Evolutionary conservation across 2,113 vertebrate species (phyloP).

Genomic region (Oreochromis spilurus): DNA sequence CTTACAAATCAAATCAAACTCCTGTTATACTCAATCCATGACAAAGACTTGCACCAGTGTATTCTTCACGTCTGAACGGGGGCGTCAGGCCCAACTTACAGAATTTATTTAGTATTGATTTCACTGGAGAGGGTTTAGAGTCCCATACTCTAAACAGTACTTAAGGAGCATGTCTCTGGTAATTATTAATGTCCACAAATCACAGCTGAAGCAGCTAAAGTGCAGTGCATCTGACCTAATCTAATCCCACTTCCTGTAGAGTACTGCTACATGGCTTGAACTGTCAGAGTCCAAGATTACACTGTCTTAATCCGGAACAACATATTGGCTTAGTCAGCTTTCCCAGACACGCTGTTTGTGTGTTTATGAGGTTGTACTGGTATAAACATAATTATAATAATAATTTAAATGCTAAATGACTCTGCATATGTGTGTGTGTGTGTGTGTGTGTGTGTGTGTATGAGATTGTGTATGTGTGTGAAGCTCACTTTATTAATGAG

Average conservation of each 20-base stretch:
- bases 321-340: slow-evolving; percentile 62
- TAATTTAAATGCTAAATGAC: background rate
- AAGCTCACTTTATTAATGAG: background rate
- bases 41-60: background rate
- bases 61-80: background rate
- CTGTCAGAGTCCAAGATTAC: slow-evolving; percentile 60
- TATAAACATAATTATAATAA: slow-evolving; percentile 11
- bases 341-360: slow-evolving; percentile 27
- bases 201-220: slow-evolving; percentile 14
- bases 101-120: slow-evolving; percentile 37
- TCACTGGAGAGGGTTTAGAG: background rate
- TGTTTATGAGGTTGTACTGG: background rate
- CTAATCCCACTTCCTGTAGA: slow-evolving; percentile 56
- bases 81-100: background rate
- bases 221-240: slow-evolving; percentile 26
- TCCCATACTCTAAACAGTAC: slow-evolving; percentile 8
- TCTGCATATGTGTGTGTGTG: background rate
- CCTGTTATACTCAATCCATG: background rate
- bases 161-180: slow-evolving; percentile 3
- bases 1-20: background rate
- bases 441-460: background rate
- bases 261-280: slow-evolving; percentile 31
- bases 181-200: slow-evolving; percentile 41
- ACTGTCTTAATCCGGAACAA: slow-evolving; percentile 62
- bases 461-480: background rate